A percentile compares a stretch with the other conserved stretches of the same genome.
These are phyloP conservation scores for Myripristis jacobus DNA, from an alignment of 2,797 vertebrate species.

Conservation along the genomic window DNA sequence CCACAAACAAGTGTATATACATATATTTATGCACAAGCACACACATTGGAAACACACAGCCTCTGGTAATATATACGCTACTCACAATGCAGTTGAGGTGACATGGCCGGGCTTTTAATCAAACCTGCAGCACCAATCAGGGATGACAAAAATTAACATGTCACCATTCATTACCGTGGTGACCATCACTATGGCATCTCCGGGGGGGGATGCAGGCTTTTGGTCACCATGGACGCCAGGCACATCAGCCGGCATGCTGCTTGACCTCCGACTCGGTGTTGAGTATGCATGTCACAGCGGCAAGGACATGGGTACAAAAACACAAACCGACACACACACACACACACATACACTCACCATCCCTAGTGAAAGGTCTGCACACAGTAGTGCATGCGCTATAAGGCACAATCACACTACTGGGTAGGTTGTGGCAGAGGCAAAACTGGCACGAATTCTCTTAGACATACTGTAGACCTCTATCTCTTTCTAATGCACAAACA, in stretches of 20 bases:
- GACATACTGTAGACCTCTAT: conserved; percentile 36
- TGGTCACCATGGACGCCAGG: conserved; percentile 15
- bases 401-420: conserved; percentile 2
- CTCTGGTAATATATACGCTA: conserved; percentile 54
- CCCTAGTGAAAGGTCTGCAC: background rate
- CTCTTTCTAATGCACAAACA: conserved; percentile 54
- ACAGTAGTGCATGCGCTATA: background rate
- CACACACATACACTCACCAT: conserved; percentile 22
- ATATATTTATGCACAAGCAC: conserved; percentile 45
- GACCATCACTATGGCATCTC: conserved; percentile 62
- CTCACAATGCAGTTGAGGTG: conserved; percentile 58
- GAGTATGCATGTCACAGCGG: conserved; percentile 11
- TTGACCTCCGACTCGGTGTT: conserved; percentile 49
- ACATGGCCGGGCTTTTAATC: conserved; percentile 73
- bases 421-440: background rate
- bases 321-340: background rate
- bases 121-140: conserved; percentile 78
- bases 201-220: conserved; percentile 15
- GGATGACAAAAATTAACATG: conserved; percentile 77
- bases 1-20: no score
- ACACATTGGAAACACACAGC: conserved; percentile 29
- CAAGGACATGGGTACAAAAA: conserved; percentile 8
- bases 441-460: conserved; percentile 15
- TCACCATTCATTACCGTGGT: conserved; percentile 76
- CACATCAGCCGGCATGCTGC: conserved; percentile 1